Conservation (phyloP, 2,113 vertebrate genomes). For the Upupa epops region DNA sequence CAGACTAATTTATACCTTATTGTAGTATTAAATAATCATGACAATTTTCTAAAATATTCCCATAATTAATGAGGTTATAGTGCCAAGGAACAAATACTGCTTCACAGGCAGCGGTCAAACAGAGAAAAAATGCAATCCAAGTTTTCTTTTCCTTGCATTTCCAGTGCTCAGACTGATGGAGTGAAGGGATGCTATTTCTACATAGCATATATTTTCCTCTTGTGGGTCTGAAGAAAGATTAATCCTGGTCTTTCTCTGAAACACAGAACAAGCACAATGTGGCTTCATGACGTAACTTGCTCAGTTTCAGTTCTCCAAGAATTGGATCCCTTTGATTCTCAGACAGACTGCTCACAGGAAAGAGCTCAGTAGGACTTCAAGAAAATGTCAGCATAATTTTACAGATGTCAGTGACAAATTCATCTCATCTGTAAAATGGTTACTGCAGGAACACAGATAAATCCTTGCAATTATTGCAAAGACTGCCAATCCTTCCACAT, state of each 20-base stretch:
- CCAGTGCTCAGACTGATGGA: not conserved
- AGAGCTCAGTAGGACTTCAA: not conserved
- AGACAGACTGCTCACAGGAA: not conserved
- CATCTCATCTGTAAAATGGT: not conserved
- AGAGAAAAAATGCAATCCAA: not conserved
- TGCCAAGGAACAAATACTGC: not conserved
- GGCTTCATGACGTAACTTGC: conserved; percentile 1
- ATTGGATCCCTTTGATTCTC: conserved; percentile 14
- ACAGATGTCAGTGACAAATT: not conserved
- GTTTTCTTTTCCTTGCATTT: not conserved
- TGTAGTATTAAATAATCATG: not conserved
- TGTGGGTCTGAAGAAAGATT: not conserved
- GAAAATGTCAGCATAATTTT: not conserved
- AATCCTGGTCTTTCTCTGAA: not conserved
- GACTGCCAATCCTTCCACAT: not conserved
- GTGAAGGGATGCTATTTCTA: not conserved
- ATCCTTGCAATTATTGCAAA: not conserved
- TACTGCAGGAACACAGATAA: not conserved
- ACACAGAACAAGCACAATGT: not conserved
- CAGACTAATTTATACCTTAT: not conserved
- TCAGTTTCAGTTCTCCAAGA: conserved; percentile 20
- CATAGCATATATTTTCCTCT: not conserved
- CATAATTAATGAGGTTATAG: not conserved
- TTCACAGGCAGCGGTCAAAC: not conserved
- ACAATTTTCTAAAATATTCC: conserved; percentile 3